Conservation (phyloP, 2,113 vertebrate species). For the Carassius gibelio region DNA sequence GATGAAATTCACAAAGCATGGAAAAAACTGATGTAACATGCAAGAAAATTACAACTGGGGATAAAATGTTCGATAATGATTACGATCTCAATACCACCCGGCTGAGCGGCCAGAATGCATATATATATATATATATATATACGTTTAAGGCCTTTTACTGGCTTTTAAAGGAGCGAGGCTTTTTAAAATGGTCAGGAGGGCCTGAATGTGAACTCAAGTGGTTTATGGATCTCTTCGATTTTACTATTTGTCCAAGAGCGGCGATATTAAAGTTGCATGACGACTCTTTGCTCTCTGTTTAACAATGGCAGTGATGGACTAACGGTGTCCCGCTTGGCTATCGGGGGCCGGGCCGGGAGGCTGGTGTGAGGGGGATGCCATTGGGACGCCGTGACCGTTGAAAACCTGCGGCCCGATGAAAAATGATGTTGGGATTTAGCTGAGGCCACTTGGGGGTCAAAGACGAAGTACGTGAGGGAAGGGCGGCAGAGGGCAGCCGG, state of each 20-base stretch:
- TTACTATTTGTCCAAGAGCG: conserved; percentile 70
- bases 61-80: conserved; percentile 87
- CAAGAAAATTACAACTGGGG: conserved; percentile 82
- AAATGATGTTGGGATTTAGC: conserved; percentile 72
- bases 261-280: conserved; percentile 67
- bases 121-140: conserved; percentile 41
- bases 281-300: conserved; percentile 13
- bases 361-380: conserved; percentile 47
- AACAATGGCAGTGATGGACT: conserved; percentile 67
- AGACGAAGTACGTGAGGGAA: conserved; percentile 47
- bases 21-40: conserved; percentile 85
- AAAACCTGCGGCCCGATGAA: conserved; percentile 67
- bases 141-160: conserved; percentile 60
- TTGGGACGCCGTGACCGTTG: conserved; percentile 62
- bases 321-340: not conserved
- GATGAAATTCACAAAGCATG: conserved; percentile 81
- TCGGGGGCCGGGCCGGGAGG: conserved; percentile 49
- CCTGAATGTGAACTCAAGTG: conserved; percentile 69
- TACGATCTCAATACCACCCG: conserved; percentile 77
- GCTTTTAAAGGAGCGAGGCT: conserved; percentile 66
- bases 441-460: conserved; percentile 50
- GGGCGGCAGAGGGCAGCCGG: conserved; percentile 65
- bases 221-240: conserved; percentile 71
- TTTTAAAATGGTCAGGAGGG: conserved; percentile 51
- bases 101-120: conserved; percentile 67